Evolutionary conservation across 2,797 vertebrate species (phyloP).

Genomic region (Sciurus carolinensis): DNA sequence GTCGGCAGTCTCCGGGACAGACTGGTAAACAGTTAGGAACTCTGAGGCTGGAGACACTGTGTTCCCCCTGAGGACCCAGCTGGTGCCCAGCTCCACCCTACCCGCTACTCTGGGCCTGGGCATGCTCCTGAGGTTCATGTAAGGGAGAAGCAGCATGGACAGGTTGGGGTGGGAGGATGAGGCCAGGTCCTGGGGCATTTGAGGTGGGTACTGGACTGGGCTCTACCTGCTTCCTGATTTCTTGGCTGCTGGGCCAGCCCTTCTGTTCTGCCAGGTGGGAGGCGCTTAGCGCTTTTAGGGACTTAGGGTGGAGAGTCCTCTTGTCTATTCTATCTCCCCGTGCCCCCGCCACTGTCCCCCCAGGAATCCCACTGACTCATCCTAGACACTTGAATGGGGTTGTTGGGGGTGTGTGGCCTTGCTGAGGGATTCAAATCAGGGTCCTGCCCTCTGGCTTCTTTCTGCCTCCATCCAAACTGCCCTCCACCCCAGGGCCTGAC

Average conservation of each 20-base stretch:
- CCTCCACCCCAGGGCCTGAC: not conserved
- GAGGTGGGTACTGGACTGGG: not conserved
- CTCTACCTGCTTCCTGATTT: not conserved
- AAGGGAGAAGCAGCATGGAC: not conserved
- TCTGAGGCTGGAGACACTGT: conserved; percentile 35
- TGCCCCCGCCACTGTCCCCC: not conserved
- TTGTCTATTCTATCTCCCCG: not conserved
- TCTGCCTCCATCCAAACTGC: not conserved
- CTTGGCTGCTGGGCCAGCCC: not conserved
- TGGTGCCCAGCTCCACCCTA: not conserved
- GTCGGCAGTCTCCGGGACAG: conserved; percentile 18
- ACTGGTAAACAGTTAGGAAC: conserved; percentile 31
- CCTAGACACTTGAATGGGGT: conserved; percentile 62
- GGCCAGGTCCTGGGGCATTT: not conserved
- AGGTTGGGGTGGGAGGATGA: not conserved
- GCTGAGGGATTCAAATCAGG: not conserved
- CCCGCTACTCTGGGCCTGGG: not conserved
- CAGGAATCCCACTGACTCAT: conserved; percentile 1
- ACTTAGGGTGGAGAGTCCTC: not conserved
- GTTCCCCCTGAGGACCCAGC: conserved; percentile 23
- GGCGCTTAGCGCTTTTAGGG: not conserved
- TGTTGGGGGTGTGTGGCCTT: conserved; percentile 23
- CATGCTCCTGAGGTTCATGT: not conserved
- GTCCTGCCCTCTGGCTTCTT: not conserved
- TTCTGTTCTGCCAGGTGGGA: not conserved